These are phyloP conservation scores for Odontothrips loti DNA, from an alignment of 2,888 invertebrate genomes.

Conservation along the genomic window DNA sequence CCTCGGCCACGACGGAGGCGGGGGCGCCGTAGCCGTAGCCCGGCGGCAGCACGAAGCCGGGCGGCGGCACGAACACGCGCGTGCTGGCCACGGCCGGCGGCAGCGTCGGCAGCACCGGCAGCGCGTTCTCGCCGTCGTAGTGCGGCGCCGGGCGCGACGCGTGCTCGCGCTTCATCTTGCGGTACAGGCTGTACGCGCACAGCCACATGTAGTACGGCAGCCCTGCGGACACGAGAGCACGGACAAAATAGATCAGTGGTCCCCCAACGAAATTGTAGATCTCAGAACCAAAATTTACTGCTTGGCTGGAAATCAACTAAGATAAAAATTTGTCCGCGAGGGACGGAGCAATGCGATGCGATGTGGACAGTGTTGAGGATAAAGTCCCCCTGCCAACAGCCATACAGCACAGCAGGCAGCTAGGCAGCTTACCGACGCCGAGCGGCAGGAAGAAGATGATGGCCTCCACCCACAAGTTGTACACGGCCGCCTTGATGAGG, in stretches of 20 bases:
- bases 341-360: no score
- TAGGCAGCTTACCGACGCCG: neutral
- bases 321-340: no score
- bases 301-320: no score
- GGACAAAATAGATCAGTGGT: no score
- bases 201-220: conserved; percentile 16
- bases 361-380: no score
- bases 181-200: conserved; percentile 17
- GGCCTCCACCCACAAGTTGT: neutral
- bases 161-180: neutral
- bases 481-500: neutral
- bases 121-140: neutral
- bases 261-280: no score
- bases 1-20: neutral
- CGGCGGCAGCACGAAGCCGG: conserved; percentile 1
- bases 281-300: no score
- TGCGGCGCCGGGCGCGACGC: neutral
- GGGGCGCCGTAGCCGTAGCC: neutral
- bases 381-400: no score
- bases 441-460: neutral
- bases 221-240: neutral
- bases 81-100: neutral
- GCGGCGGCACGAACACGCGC: neutral
- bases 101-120: neutral
- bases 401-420: neutral